Base-by-base conservation (phyloP, 2,113 vertebrate genomes). In the Microtus pennsylvanicus region DNA sequence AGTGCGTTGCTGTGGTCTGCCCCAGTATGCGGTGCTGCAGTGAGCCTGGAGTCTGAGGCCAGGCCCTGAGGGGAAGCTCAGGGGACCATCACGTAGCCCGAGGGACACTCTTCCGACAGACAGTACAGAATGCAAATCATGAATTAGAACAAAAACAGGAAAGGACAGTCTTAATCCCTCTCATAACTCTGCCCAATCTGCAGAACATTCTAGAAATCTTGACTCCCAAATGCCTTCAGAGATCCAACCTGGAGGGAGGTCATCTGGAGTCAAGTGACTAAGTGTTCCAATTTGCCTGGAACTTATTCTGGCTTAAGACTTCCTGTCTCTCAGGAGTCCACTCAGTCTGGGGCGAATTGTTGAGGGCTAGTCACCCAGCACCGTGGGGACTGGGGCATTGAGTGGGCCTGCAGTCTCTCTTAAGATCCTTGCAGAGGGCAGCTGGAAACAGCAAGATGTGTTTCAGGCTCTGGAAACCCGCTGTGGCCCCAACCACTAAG, bases 401-500 rank as follows among this genome's bases (percentile, higher is more conserved):
- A 33, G 16, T 0, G 2, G n/a, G 8, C 33, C 45, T 61, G 33
- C 12, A 5, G 0, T 70, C 45, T 81, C 72, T 45, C 38, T 35
- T 30, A 21, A 0, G 26, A 14, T 28, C 83, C 77, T 70, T 6
- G 3, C 12, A 1, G 80, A 70, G 26, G 35, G 33, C 38, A 76
- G 70, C n/a, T 45, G 7, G 16, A n/a, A 16, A n/a, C 28, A 7
- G 33, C 38, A 17, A 63, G 17, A 5, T 3, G 5, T 42, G 22
- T 30, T 7, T 63, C 3, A 7, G 5, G 63, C 52, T 67, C n/a
- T 65, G 69, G 80, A 90, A 74, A 90, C 0, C 33, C 61, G 38
- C 6, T 0, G 0, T 65, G 63, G 28, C 14, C 45, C 47, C 21
- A 61, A 0, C 21, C 1, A 3, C 7, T 0, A 78, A 47, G 19